Evolutionary conservation across 1,140 invertebrate genomes (phyloP), one percentile per base, ranked within the genome.

Genomic region (Halesus radiatus): DNA sequence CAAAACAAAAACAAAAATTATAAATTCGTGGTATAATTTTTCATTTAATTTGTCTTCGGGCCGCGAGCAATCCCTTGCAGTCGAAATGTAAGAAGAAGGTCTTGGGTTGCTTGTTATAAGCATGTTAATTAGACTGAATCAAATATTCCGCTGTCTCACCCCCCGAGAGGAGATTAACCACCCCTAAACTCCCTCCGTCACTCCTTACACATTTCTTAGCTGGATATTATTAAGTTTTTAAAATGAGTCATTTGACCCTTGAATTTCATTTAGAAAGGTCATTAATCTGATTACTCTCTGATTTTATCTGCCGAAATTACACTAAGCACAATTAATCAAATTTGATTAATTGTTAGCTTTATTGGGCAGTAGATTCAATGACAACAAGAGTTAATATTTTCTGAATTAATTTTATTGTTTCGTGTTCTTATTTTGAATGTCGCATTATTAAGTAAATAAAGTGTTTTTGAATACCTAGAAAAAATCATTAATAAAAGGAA

Each of bases 121-220:
- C 80, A 83, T 81, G 82, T 83, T 83, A 83, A 83, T 83, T 83
- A 83, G 82, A 78, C 80, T 80, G 82, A 83, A 83, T 83, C 82
- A 83, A 83, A 83, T 81, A 81, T 81, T 83, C 77, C 80, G 73
- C 74, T 56, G 74, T 74, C 66, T 32, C 53, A 15, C 37, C 72
- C 72, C 53, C 66, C 68, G 2, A 53, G 37, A 10, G 53, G 53
- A 78, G 53, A 70, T 77, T 22, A 15, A 60, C 52, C 60, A 52
- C 70, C 50, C 73, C 74, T 52, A 3, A 29, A 29, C 2, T 5
- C 5, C 26, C 26, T 5, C 5, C 26, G 2, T 5, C 60, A 72
- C 26, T 75, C 60, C 74, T 50, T 50, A 79, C 45, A 68, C 52
- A 80, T 80, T 75, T 75, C 58, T 79, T 72, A 58, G 32, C 26